A percentile compares a stretch with the other conserved stretches of the same genome.
Conservation (phyloP, 1,140 invertebrate species). For the Ooceraea biroi region DNA sequence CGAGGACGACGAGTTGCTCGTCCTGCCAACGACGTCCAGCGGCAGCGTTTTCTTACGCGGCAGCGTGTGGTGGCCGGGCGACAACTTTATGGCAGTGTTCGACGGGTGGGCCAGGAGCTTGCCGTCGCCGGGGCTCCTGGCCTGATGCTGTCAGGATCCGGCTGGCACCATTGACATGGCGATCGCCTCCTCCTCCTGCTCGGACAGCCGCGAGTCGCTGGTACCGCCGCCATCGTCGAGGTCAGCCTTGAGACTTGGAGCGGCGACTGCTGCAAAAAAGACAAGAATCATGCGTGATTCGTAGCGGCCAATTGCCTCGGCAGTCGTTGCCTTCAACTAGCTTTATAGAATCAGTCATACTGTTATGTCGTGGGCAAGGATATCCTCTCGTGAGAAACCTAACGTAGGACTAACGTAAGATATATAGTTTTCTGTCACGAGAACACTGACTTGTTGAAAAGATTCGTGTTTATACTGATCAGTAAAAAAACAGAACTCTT, state of each 20-base stretch:
- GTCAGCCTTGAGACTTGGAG: conserved; percentile 75
- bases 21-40: conserved; percentile 76
- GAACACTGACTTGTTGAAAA: too few relatives aligned
- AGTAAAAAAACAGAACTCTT: too few relatives aligned
- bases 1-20: conserved; percentile 72
- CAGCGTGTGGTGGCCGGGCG: conserved; percentile 87
- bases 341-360: not conserved
- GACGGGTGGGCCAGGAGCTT: conserved; percentile 85
- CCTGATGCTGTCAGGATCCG: conserved; percentile 88
- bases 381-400: not conserved
- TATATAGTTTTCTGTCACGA: too few relatives aligned
- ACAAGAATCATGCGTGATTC: conserved; percentile 28
- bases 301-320: conserved; percentile 15
- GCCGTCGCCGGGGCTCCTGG: conserved; percentile 82
- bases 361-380: not conserved
- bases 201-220: conserved; percentile 80
- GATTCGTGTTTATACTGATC: too few relatives aligned
- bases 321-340: not conserved
- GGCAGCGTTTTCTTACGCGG: conserved; percentile 87
- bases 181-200: conserved; percentile 87
- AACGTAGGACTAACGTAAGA: too few relatives aligned
- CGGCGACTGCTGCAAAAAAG: conserved; percentile 65
- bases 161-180: conserved; percentile 87
- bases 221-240: conserved; percentile 78
- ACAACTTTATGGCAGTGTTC: conserved; percentile 85